phyloP scores from a whole-genome alignment of 1,140 invertebrate genomes.

The Caerostris extrusa region DNA sequence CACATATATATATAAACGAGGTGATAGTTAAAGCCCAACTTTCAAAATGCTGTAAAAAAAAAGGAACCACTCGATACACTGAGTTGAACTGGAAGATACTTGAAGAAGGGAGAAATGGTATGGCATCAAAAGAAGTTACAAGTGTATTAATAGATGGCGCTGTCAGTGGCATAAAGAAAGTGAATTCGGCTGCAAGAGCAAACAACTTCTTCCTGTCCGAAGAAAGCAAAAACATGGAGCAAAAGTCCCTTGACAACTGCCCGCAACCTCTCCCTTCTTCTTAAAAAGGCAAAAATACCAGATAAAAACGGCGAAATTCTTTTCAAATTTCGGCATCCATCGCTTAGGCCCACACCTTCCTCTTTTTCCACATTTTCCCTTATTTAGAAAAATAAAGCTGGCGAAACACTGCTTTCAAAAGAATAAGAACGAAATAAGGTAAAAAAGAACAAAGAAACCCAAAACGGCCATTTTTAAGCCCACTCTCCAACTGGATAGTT shows the following conservation, averaged over 20 bases:
- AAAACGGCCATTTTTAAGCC: background rate
- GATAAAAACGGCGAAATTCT: constrained; percentile 16
- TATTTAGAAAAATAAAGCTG: constrained; percentile 59
- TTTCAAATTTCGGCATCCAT: constrained; percentile 41
- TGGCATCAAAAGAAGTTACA: too few relatives aligned
- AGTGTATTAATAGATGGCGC: too few relatives aligned
- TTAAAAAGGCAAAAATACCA: background rate
- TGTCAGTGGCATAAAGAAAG: too few relatives aligned
- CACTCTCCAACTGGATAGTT: constrained; percentile 17
- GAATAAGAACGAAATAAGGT: background rate
- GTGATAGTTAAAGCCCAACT: too few relatives aligned
- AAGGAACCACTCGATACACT: too few relatives aligned
- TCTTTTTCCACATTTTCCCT: background rate
- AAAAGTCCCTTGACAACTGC: background rate
- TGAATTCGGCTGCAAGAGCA: too few relatives aligned
- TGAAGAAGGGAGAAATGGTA: too few relatives aligned
- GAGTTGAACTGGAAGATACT: too few relatives aligned
- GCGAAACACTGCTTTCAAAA: constrained; percentile 38
- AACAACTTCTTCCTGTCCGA: background rate
- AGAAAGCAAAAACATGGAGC: background rate
- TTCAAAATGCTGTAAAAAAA: too few relatives aligned
- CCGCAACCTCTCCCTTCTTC: background rate
- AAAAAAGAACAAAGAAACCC: background rate
- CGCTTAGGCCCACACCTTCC: background rate
- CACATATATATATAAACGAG: too few relatives aligned